Conservation (phyloP, 2,888 invertebrate species). For the Cancer borealis region DNA sequence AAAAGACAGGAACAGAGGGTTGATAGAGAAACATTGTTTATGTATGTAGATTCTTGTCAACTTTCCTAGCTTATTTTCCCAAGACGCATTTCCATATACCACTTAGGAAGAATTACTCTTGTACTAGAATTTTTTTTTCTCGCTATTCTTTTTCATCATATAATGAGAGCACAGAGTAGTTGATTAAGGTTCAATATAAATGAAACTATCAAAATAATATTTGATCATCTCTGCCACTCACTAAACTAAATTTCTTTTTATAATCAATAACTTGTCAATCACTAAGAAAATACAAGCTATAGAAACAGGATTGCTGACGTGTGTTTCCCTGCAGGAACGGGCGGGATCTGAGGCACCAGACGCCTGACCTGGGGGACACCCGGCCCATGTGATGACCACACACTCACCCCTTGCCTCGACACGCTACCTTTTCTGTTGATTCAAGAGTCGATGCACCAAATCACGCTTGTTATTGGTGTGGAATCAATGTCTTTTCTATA, state of each 20-base stretch:
- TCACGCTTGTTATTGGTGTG: neutral
- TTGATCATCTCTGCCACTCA: too few relatives aligned
- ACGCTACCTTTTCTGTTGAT: neutral
- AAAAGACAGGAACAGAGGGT: neutral
- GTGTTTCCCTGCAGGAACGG: neutral
- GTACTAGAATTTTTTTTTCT: too few relatives aligned
- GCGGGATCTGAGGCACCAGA: neutral
- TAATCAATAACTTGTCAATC: neutral
- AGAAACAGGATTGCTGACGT: neutral
- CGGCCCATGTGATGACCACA: neutral
- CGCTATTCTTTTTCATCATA: too few relatives aligned
- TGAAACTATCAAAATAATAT: too few relatives aligned
- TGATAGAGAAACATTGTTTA: neutral
- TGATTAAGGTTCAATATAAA: too few relatives aligned
- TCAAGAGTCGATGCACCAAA: neutral
- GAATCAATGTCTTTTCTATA: neutral
- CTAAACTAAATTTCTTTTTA: neutral
- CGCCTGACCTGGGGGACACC: neutral
- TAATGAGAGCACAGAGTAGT: too few relatives aligned
- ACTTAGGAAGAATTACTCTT: neutral
- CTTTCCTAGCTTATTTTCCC: neutral
- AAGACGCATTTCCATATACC: neutral
- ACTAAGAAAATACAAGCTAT: neutral
- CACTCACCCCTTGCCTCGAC: neutral
- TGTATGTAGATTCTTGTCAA: neutral